These are phyloP conservation scores for Caiman crocodilus DNA, from an alignment of 2,797 vertebrate species.

Conservation along the genomic window DNA sequence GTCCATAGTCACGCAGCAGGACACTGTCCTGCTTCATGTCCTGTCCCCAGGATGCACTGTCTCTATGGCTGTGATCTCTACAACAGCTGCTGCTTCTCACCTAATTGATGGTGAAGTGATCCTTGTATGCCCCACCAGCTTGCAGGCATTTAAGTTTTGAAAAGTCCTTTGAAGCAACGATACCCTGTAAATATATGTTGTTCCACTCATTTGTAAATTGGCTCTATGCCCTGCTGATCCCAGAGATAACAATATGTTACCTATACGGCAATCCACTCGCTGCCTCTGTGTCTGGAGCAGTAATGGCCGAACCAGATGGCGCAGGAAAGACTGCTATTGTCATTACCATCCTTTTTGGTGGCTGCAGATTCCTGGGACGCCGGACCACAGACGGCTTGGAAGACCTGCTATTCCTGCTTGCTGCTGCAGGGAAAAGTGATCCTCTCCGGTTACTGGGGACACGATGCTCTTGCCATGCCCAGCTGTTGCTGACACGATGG, in stretches of 20 bases:
- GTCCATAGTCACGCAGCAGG: not conserved
- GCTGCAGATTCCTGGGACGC: not conserved
- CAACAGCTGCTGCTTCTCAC: not conserved
- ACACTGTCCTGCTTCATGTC: rapidly evolving
- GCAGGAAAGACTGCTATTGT: rapidly evolving
- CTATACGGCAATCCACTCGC: rapidly evolving
- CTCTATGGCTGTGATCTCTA: not conserved
- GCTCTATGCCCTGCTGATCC: not conserved
- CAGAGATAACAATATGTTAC: not conserved
- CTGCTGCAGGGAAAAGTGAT: not conserved
- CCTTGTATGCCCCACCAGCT: not conserved
- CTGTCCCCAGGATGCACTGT: not conserved
- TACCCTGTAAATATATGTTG: not conserved
- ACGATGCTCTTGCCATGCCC: constrained; percentile 1
- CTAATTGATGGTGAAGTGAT: not conserved
- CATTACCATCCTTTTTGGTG: not conserved
- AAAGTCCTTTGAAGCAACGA: not conserved
- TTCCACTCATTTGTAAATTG: rapidly evolving
- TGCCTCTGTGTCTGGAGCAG: not conserved
- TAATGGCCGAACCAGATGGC: constrained; percentile 19
- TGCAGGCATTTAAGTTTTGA: not conserved
- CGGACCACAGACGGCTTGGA: not conserved
- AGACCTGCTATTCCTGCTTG: not conserved
- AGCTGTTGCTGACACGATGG: constrained; percentile 6
- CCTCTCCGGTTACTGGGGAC: not conserved